phyloP scores from a whole-genome alignment of 2,888 invertebrate genomes.

The Apeira syringaria region DNA sequence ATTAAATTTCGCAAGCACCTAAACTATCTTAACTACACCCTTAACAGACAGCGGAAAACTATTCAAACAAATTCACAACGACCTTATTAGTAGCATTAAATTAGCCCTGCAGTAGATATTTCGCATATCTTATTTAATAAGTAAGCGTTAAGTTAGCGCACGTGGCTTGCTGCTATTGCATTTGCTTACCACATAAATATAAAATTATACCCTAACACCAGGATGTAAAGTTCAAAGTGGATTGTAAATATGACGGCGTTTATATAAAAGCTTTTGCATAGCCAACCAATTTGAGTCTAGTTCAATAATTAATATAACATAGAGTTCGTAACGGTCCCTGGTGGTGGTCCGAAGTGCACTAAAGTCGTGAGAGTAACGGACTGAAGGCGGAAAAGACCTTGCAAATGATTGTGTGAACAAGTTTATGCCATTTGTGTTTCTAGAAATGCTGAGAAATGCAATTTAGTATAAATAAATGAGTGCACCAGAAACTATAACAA shows the following conservation, averaged over 20 bases:
- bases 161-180: slow-evolving; percentile 25
- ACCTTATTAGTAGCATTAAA: slow-evolving; percentile 25
- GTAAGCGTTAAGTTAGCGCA: slow-evolving; percentile 30
- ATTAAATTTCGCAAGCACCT: slow-evolving; percentile 4
- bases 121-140: slow-evolving; percentile 29
- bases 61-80: slow-evolving; percentile 19
- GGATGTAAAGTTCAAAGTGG: slow-evolving; percentile 10
- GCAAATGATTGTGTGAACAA: slow-evolving; percentile 7
- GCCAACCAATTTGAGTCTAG: slow-evolving; percentile 32
- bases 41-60: slow-evolving; percentile 17
- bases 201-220: neutral
- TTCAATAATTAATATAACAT: slow-evolving; percentile 35
- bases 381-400: slow-evolving; percentile 19
- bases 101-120: slow-evolving; percentile 21
- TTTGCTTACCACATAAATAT: neutral
- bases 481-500: neutral
- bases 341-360: slow-evolving; percentile 19
- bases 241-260: neutral
- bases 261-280: slow-evolving; percentile 24
- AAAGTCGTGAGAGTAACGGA: slow-evolving; percentile 21
- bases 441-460: neutral
- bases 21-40: slow-evolving; percentile 10
- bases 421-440: slow-evolving; percentile 5
- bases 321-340: slow-evolving; percentile 24
- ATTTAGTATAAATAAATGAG: neutral